Conservation (phyloP, 2,113 vertebrate species). For the Procapra przewalskii region DNA sequence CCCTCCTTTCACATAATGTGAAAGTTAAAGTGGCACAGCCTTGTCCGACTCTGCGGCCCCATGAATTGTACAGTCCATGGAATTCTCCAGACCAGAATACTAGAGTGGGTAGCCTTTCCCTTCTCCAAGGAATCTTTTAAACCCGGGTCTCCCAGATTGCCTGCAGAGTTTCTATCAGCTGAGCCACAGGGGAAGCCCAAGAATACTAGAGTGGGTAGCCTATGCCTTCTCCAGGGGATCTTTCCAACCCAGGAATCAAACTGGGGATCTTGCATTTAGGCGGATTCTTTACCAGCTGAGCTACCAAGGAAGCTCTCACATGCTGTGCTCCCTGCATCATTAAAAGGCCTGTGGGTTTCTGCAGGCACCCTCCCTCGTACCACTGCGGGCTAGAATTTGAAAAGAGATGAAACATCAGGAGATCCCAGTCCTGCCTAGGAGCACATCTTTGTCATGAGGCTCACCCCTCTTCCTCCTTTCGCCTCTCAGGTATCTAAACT, state of each 20-base stretch:
- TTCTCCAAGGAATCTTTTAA: not conserved
- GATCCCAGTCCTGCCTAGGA: not conserved
- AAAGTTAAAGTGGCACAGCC: not conserved
- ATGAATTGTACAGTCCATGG: not conserved
- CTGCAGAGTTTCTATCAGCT: not conserved
- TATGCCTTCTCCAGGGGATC: not conserved
- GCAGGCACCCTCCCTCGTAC: not conserved
- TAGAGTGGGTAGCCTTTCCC: not conserved
- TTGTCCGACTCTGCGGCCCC: fast-evolving
- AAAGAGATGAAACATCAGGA: not conserved
- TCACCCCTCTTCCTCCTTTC: not conserved
- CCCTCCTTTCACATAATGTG: not conserved
- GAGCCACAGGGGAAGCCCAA: not conserved
- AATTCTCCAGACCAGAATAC: not conserved
- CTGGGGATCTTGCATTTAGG: not conserved
- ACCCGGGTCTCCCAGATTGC: not conserved
- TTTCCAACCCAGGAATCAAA: not conserved
- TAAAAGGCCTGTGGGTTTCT: not conserved
- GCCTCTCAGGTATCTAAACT: slow-evolving; percentile 90
- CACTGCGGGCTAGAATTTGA: not conserved
- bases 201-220: not conserved
- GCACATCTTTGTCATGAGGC: not conserved
- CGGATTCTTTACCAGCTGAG: not conserved
- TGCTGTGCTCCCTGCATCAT: not conserved
- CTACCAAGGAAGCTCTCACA: not conserved